Evolutionary conservation across 2,888 invertebrate species (phyloP).

Genomic region (Lasioglossum marginatum): DNA sequence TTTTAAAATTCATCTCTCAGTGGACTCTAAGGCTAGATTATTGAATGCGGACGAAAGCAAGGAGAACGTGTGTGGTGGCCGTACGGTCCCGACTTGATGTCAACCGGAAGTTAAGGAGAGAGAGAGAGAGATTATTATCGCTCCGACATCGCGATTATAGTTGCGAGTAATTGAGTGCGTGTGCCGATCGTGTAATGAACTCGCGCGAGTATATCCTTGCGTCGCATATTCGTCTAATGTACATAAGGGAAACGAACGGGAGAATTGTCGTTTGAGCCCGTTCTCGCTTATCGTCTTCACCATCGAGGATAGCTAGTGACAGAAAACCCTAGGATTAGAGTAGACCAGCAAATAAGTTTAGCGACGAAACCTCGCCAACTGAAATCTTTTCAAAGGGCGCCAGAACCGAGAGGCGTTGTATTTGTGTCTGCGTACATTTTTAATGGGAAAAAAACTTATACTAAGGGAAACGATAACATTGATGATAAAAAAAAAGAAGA

Average conservation of each 20-base stretch:
- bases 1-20: constrained; percentile 21
- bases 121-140: constrained; percentile 25
- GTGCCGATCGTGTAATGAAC: constrained; percentile 42
- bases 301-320: constrained; percentile 51
- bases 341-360: constrained; percentile 52
- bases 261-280: constrained; percentile 43
- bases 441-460: constrained; percentile 43
- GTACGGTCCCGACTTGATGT: constrained; percentile 36
- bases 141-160: constrained; percentile 53
- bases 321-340: constrained; percentile 53
- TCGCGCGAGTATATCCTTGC: constrained; percentile 40
- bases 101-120: constrained; percentile 4
- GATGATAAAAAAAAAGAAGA: constrained; percentile 28
- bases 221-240: constrained; percentile 55
- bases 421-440: constrained; percentile 63
- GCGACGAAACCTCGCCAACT: constrained; percentile 59
- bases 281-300: constrained; percentile 56
- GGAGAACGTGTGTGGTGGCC: constrained; percentile 16
- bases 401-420: constrained; percentile 35
- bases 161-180: constrained; percentile 48
- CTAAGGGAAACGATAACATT: constrained; percentile 47
- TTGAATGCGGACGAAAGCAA: constrained; percentile 15
- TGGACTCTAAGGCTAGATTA: constrained; percentile 50
- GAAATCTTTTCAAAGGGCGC: constrained; percentile 40
- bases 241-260: constrained; percentile 31